Base-by-base conservation (phyloP, 2,888 invertebrate genomes). In the Eueremaeus valkanovi region DNA sequence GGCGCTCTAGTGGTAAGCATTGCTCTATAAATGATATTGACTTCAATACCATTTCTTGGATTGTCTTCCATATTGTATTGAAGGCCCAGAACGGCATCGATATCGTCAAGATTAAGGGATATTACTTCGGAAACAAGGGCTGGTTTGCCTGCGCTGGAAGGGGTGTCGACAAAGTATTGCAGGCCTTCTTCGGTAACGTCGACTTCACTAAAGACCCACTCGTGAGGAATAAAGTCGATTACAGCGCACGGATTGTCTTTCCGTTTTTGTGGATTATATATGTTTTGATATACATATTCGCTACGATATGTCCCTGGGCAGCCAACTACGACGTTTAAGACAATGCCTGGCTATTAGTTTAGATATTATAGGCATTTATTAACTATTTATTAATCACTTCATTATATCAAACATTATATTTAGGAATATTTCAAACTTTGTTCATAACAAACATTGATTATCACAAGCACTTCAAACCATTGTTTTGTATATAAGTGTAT, bases 171-270 rank as follows among this genome's bases (percentile, higher is more conserved):
- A 49, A 55, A 9, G 16, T 75, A 33, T 36, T 75, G 21, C 16
- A 45, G 3, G 13, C 51, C 8, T 51, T 77, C 40, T 76, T 58
- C 58, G 77, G 77, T 29, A 13, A 36, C 6, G 74, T 76, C 5
- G 76, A 77, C 63, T 76, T 29, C 13, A 6, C 16, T n/a, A 73
- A 55, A 13, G 55, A 73, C 42, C 76, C 77, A 31, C 66, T 72
- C 13, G 45, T 33, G 33, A 61, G 77, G 18, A 77, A 77, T 27
- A 77, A 77, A 45, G 73, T 77, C 8, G 77, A 77, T 36, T 75
- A 77, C 21, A 16, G 21, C 29, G 42, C 75, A 0, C 18, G 77
- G 21, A 73, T 77, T 16, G 1, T 75, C 5, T 77, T 77, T 58
- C 77, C 77, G 31, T 73, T 75, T 5, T 6, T 63, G 13, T 77